Percentiles rank a stretch among this genome's conserved stretches.
Conservation (phyloP, 2,888 invertebrate genomes). For the Sinhomidia bicolor region DNA sequence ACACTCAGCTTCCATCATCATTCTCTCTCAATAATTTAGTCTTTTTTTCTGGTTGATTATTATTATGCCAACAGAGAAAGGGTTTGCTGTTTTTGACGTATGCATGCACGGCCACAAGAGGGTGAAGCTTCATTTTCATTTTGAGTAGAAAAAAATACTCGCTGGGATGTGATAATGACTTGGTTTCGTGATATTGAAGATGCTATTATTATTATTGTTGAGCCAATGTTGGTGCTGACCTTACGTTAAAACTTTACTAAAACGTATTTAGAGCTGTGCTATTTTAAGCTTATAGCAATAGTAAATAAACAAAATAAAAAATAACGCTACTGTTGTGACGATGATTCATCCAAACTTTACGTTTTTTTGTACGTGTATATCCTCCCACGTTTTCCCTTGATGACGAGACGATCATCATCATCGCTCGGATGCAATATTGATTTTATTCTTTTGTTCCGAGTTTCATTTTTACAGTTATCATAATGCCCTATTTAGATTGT, state of each 20-base stretch:
- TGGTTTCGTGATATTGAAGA: slow-evolving; percentile 44
- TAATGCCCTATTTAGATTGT: neutral
- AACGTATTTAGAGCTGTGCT: too few species aligned
- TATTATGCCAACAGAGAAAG: slow-evolving; percentile 60
- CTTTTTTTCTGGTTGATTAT: slow-evolving; percentile 45
- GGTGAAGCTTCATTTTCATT: slow-evolving; percentile 56
- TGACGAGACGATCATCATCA: neutral
- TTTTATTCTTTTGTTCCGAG: neutral
- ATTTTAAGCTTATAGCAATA: too few species aligned
- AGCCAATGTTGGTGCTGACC: too few species aligned
- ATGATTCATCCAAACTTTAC: slow-evolving; percentile 29
- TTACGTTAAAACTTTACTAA: too few species aligned
- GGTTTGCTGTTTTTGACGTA: slow-evolving; percentile 49
- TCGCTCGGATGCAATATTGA: neutral
- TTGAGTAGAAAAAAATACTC: neutral
- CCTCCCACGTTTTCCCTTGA: slow-evolving; percentile 1
- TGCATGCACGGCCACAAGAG: neutral
- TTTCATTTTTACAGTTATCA: neutral
- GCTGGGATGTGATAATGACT: slow-evolving; percentile 41
- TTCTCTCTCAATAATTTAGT: slow-evolving; percentile 44
- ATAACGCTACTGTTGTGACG: too few species aligned
- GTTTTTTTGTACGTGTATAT: too few species aligned
- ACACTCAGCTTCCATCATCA: slow-evolving; percentile 22
- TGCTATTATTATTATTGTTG: neutral
- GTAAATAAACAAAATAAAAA: neutral